These are phyloP conservation scores for Tipula vernalis DNA, from an alignment of 2,888 invertebrate genomes.

Conservation along the genomic window DNA sequence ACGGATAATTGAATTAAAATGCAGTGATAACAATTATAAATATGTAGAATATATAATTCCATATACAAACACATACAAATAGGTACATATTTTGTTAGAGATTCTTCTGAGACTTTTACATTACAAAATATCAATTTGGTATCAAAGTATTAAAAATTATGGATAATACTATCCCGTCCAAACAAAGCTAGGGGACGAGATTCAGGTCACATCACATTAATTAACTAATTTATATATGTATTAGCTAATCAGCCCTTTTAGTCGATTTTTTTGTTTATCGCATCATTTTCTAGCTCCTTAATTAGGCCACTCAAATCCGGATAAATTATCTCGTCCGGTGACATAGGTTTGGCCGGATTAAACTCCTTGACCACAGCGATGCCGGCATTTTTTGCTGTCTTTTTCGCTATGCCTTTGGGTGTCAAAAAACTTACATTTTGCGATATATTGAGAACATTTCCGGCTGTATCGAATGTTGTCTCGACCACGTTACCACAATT, in stretches of 20 bases:
- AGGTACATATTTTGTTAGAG: neutral
- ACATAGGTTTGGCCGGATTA: slow-evolving; percentile 20
- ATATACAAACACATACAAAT: neutral
- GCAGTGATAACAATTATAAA: neutral
- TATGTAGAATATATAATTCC: neutral
- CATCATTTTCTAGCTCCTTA: neutral
- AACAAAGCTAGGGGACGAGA: neutral
- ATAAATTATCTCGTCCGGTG: slow-evolving; percentile 22
- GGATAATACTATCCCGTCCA: neutral
- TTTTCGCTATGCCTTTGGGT: slow-evolving; percentile 51
- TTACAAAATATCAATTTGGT: neutral
- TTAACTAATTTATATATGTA: neutral
- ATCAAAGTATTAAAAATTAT: neutral
- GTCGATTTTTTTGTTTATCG: neutral
- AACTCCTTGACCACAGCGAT: slow-evolving; percentile 39
- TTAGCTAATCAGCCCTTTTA: neutral
- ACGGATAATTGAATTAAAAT: neutral
- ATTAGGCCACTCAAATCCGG: slow-evolving; percentile 23
- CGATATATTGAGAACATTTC: slow-evolving; percentile 53
- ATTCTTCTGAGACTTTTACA: neutral
- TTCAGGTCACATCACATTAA: neutral
- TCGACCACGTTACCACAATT: slow-evolving; percentile 51
- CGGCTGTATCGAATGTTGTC: slow-evolving; percentile 53
- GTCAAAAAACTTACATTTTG: slow-evolving; percentile 52
- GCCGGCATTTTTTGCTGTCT: slow-evolving; percentile 48